Evolutionary conservation across 2,113 vertebrate species (phyloP), one percentile per base, ranked within the genome.

Genomic region (Pollachius pollachius): DNA sequence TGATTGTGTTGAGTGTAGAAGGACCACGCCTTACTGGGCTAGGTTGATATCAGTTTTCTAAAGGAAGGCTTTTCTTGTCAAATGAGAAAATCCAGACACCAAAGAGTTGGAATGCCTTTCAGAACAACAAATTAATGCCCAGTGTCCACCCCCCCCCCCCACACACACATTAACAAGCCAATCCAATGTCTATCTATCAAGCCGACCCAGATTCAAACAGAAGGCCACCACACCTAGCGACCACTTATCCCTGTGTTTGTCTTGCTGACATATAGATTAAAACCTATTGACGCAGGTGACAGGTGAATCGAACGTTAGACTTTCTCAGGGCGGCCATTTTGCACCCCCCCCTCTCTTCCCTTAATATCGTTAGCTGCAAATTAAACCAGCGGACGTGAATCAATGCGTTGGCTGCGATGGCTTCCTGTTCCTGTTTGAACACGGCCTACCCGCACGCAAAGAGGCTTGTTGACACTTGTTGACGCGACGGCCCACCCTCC

Each of bases 61-160:
- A 9, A 48, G 41, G 41, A 48, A 13, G 57, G n/a, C 5, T 9
- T 60, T 60, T 71, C 30, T 64, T n/a, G 23, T 15, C 66, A 73
- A 74, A 72, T 81, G 74, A 79, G 72, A 59, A 37, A 70, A 52
- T 64, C 11, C 41, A 48, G 65, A 80, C 75, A 78, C 77, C 79
- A 83, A 84, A 87, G 76, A 82, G 74, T 77, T 62, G 41, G 82
- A 73, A 74, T 73, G 76, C 71, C 72, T 79, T 88, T 83, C 62
- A 19, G 57, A 56, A 69, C 66, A 64, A 19, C 23, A 7, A 81
- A 83, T 74, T 0, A 81, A 74, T 77, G 41, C 41, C 41, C 41
- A 48, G 41, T 12, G 41, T 9, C 41, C 41, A 8, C 41, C 41
- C 41, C 12, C 41, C 41, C 41, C 41, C 41, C 41, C 30, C 30